A percentile compares a stretch with the other conserved stretches of the same genome.
These are phyloP conservation scores for Aldrovandia affinis DNA, from an alignment of 2,797 vertebrate genomes.

Conservation along the genomic window DNA sequence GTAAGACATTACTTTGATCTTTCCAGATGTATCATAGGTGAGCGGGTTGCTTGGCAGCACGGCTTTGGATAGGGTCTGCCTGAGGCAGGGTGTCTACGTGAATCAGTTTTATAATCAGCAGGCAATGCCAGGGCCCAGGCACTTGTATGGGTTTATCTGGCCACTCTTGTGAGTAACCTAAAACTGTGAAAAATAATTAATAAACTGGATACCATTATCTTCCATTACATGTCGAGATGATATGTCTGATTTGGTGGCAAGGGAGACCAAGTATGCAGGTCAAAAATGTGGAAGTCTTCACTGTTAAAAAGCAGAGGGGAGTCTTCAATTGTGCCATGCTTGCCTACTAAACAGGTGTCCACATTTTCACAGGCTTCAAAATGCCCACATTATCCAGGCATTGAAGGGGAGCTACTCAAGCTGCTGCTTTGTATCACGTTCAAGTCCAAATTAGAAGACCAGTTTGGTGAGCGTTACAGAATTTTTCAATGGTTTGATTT, in stretches of 20 bases:
- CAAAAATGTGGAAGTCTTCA: neutral
- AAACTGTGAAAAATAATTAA: too few relatives aligned
- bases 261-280: neutral
- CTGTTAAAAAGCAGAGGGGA: neutral
- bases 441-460: too few relatives aligned
- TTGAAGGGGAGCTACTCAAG: too few relatives aligned
- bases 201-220: neutral
- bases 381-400: too few relatives aligned
- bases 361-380: too few relatives aligned
- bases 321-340: neutral
- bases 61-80: neutral
- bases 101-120: neutral
- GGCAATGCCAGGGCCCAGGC: neutral
- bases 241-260: neutral
- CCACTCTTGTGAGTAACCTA: neutral
- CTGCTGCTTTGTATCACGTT: too few relatives aligned
- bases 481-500: too few relatives aligned
- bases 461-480: too few relatives aligned
- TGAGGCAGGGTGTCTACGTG: neutral
- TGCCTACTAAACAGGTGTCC: too few relatives aligned
- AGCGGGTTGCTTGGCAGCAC: neutral
- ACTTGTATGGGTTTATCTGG: neutral
- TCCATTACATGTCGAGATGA: neutral
- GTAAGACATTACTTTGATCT: constrained; percentile 4
- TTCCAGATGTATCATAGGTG: neutral